Conservation (phyloP, 1,140 invertebrate species). For the Brachionus asplanchnoidis region DNA sequence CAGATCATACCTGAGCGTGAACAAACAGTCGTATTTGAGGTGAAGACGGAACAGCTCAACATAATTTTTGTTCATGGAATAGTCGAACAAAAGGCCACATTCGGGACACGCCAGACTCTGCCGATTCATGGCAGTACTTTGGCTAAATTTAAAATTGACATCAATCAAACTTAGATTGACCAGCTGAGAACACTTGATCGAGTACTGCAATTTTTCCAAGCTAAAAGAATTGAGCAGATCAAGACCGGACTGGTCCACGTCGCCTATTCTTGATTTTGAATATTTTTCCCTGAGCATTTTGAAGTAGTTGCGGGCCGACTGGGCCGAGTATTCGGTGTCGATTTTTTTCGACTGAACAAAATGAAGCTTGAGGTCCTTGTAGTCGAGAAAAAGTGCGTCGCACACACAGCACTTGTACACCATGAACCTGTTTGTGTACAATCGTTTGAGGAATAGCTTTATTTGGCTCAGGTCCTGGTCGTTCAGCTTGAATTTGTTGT, state of each 20-base stretch:
- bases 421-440: not conserved
- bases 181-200: not conserved
- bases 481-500: not conserved
- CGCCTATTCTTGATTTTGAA: not conserved
- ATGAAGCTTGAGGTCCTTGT: not conserved
- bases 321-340: not conserved
- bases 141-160: not conserved
- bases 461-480: constrained; percentile 11
- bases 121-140: not conserved
- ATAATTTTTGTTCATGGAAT: not conserved
- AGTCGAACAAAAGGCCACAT: constrained; percentile 1
- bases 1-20: not conserved
- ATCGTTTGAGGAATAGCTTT: not conserved
- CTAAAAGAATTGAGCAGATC: not conserved
- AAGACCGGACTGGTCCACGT: not conserved
- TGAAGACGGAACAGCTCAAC: not conserved
- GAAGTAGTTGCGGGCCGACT: not conserved
- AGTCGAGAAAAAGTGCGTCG: not conserved
- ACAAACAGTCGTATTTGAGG: constrained; percentile 33
- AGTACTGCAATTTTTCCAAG: not conserved
- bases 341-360: not conserved
- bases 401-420: not conserved
- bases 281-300: constrained; percentile 17
- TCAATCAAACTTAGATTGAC: not conserved
- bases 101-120: not conserved